Evolutionary conservation across 1,140 invertebrate species (phyloP).

Genomic region (Drosophila littoralis): DNA sequence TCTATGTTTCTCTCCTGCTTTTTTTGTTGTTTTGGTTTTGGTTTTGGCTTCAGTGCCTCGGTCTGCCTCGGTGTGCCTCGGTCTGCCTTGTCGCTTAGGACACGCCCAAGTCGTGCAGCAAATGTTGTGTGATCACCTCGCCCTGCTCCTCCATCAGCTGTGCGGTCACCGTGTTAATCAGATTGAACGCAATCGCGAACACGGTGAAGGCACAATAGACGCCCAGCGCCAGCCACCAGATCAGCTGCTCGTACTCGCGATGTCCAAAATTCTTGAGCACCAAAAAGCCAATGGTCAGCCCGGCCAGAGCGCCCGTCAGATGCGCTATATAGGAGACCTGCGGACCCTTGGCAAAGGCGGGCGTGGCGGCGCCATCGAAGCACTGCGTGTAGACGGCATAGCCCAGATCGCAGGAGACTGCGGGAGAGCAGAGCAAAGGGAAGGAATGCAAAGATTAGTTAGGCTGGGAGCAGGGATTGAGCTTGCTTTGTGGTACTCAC

Average conservation of each 20-base stretch:
- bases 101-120: constrained; percentile 83
- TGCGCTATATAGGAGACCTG: constrained; percentile 98
- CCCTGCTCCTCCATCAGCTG: constrained; percentile 83
- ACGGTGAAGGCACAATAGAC: constrained; percentile 96
- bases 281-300: constrained; percentile 94
- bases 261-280: constrained; percentile 98
- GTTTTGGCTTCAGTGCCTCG: too few species aligned
- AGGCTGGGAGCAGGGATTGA: neutral
- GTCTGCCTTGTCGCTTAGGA: constrained; percentile 68
- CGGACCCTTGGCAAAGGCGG: constrained; percentile 85
- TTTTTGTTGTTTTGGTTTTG: too few species aligned
- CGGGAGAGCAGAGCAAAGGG: neutral
- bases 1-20: constrained; percentile 56
- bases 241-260: constrained; percentile 94
- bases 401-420: constrained; percentile 96
- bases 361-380: constrained; percentile 87
- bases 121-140: constrained; percentile 83
- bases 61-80: too few species aligned
- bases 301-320: constrained; percentile 94
- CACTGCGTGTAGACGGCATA: constrained; percentile 97
- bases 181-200: constrained; percentile 96
- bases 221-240: constrained; percentile 97
- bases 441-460: constrained; percentile 29
- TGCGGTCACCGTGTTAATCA: constrained; percentile 89
- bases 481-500: constrained; percentile 86